Percentiles rank a stretch among this genome's conserved stretches.
phyloP scores from a whole-genome alignment of 2,113 vertebrate species.

The Alectura lathami region DNA sequence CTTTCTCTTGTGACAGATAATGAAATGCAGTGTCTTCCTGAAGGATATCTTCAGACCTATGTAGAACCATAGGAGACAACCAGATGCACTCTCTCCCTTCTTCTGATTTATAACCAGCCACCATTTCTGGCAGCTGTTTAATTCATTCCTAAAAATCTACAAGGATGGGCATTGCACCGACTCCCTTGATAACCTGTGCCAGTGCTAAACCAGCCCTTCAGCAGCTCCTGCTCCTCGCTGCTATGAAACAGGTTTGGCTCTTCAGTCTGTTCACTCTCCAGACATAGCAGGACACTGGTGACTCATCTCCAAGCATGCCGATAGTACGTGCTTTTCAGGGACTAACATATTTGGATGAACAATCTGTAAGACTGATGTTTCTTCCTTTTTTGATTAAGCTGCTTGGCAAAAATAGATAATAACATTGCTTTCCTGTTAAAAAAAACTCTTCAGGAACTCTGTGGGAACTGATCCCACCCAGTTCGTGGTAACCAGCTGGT shows the following conservation, averaged over 20 bases:
- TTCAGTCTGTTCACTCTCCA: not conserved
- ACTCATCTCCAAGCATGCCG: slow-evolving; percentile 27
- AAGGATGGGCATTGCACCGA: not conserved
- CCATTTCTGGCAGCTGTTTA: not conserved
- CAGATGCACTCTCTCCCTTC: not conserved
- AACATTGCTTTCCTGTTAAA: slow-evolving; percentile 30
- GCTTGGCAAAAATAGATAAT: slow-evolving; percentile 49
- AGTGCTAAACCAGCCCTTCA: not conserved
- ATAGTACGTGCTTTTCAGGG: slow-evolving; percentile 49
- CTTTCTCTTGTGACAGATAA: not conserved
- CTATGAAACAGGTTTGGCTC: slow-evolving; percentile 17
- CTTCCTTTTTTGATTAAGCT: slow-evolving; percentile 47
- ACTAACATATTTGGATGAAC: slow-evolving; percentile 46
- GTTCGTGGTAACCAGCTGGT: not conserved
- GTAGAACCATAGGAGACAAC: not conserved
- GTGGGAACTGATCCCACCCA: slow-evolving; percentile 19
- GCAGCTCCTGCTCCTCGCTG: not conserved
- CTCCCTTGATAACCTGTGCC: not conserved
- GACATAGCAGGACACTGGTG: slow-evolving; percentile 20
- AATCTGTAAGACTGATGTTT: slow-evolving; percentile 35
- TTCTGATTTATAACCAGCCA: not conserved
- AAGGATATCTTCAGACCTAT: not conserved
- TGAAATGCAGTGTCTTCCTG: not conserved
- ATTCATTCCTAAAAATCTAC: not conserved
- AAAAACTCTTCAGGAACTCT: not conserved